Evolutionary conservation across 2,888 invertebrate species (phyloP).

Genomic region (Hofmannophila pseudospretella): DNA sequence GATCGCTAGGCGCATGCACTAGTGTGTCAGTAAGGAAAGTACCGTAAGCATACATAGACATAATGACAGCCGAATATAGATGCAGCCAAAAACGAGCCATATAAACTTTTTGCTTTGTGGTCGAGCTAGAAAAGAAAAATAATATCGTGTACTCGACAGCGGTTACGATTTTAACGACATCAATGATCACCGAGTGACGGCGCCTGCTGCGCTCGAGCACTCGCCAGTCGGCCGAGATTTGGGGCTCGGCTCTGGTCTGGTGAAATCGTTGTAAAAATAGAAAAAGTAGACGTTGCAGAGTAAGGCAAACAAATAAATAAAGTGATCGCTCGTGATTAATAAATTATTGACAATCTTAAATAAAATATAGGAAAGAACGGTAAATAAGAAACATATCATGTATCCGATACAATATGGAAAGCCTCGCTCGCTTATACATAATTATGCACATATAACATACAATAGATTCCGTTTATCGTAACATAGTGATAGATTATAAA

Average conservation of each 20-base stretch:
- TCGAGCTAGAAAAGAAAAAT: constrained; percentile 72
- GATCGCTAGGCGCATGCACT: constrained; percentile 53
- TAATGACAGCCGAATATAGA: constrained; percentile 74
- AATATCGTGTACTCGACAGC: constrained; percentile 60
- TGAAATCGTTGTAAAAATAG: not conserved
- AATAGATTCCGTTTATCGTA: constrained; percentile 39
- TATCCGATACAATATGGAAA: constrained; percentile 57
- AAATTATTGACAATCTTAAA: constrained; percentile 30
- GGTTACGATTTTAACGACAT: constrained; percentile 27
- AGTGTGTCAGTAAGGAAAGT: constrained; percentile 55
- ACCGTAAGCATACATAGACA: constrained; percentile 76
- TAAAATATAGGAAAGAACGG: constrained; percentile 33
- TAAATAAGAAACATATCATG: constrained; percentile 38
- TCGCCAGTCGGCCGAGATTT: constrained; percentile 15
- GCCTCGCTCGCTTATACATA: constrained; percentile 58
- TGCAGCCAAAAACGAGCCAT: constrained; percentile 77
- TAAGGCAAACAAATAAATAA: constrained; percentile 54
- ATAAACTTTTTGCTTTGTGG: constrained; percentile 74
- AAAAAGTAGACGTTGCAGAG: constrained; percentile 23
- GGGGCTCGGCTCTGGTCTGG: not conserved
- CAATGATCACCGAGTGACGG: constrained; percentile 15
- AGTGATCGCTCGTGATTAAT: constrained; percentile 50
- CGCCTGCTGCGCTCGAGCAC: constrained; percentile 14
- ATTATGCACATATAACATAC: constrained; percentile 57
- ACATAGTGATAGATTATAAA: constrained; percentile 50